phyloP scores from a whole-genome alignment of 1,140 invertebrate species.

The Drosophila yakuba region DNA sequence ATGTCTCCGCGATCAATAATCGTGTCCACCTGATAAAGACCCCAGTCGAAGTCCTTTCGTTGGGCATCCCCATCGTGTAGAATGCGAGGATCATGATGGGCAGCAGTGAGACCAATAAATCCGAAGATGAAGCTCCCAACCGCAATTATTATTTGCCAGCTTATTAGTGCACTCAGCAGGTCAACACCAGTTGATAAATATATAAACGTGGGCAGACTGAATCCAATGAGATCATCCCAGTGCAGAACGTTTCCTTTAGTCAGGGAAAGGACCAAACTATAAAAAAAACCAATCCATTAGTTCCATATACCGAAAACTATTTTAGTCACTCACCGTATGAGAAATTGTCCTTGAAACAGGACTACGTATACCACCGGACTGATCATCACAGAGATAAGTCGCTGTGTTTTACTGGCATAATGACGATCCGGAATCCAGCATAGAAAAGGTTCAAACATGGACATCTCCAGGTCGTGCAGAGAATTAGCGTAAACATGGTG shows the following conservation, averaged over 20 bases:
- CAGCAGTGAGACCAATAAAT: slow-evolving; percentile 89
- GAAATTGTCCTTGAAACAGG: slow-evolving; percentile 80
- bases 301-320: no score
- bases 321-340: slow-evolving; percentile 85
- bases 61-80: slow-evolving; percentile 92
- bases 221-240: slow-evolving; percentile 85
- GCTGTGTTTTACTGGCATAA: slow-evolving; percentile 65
- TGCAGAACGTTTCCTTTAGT: slow-evolving; percentile 52
- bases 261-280: slow-evolving; percentile 50
- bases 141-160: slow-evolving; percentile 87
- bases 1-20: slow-evolving; percentile 90
- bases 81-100: slow-evolving; percentile 92
- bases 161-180: slow-evolving; percentile 62
- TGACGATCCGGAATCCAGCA: slow-evolving; percentile 87
- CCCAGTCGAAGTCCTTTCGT: slow-evolving; percentile 89
- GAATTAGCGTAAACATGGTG: slow-evolving; percentile 94
- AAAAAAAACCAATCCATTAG: not conserved
- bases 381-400: slow-evolving; percentile 85
- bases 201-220: slow-evolving; percentile 86
- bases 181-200: slow-evolving; percentile 73
- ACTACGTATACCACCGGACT: slow-evolving; percentile 85
- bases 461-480: slow-evolving; percentile 91
- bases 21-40: slow-evolving; percentile 91
- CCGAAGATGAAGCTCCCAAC: slow-evolving; percentile 87
- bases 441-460: slow-evolving; percentile 88